Percentiles rank a stretch among this genome's conserved stretches.
Conservation (phyloP, 2,113 vertebrate genomes). For the Melanerpes formicivorus region DNA sequence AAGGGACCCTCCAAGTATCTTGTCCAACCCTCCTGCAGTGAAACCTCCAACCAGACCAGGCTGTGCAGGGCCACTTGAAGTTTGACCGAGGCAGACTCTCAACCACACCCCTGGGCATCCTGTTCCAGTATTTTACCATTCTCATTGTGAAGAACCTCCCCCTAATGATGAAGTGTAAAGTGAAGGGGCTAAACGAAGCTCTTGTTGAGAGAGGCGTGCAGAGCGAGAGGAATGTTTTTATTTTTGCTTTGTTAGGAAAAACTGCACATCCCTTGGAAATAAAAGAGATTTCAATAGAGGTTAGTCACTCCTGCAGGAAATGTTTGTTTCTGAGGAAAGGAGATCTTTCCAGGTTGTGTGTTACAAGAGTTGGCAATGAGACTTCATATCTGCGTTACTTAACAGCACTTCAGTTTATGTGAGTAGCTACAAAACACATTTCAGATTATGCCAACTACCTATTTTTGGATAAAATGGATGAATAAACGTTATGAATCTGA, state of each 20-base stretch:
- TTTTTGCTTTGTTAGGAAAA: background rate
- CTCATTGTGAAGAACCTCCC: too few relatives aligned
- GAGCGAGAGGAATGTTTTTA: background rate
- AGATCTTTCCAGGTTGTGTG: conserved; percentile 65
- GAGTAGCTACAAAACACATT: conserved; percentile 20
- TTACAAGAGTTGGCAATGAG: background rate
- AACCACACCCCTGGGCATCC: too few relatives aligned
- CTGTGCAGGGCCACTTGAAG: too few relatives aligned
- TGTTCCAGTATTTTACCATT: too few relatives aligned
- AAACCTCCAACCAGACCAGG: too few relatives aligned
- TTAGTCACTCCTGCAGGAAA: conserved; percentile 2
- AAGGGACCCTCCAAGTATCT: too few relatives aligned
- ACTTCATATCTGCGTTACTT: conserved; percentile 9
- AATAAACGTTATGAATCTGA: background rate
- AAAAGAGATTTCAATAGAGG: conserved; percentile 34
- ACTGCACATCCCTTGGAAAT: background rate
- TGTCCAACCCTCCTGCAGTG: too few relatives aligned
- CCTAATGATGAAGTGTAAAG: background rate
- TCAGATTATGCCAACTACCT: background rate
- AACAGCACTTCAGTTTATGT: conserved; percentile 20
- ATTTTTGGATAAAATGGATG: background rate
- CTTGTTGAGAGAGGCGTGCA: background rate
- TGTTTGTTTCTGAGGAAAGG: conserved; percentile 10
- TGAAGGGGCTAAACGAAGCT: background rate
- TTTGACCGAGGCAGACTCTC: too few relatives aligned